Conservation (phyloP, 2,888 invertebrate genomes). For the Mycalesis mineus region DNA sequence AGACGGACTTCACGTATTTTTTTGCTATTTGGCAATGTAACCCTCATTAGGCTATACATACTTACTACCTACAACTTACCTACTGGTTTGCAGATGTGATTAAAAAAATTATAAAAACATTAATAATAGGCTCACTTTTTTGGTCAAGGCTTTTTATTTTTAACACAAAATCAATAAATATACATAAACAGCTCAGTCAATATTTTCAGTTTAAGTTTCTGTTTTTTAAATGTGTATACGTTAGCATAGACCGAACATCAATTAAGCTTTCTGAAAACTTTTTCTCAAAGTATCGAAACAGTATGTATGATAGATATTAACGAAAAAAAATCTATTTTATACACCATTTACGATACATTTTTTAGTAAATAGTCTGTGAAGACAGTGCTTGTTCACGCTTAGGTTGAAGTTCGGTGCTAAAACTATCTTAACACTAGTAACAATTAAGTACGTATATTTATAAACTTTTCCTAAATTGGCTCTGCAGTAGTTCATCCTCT, state of each 20-base stretch:
- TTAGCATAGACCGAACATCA: too few species aligned
- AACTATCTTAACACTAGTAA: background rate
- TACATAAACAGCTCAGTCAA: background rate
- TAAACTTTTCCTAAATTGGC: constrained; percentile 86
- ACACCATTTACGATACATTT: background rate
- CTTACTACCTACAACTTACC: too few species aligned
- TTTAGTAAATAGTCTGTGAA: background rate
- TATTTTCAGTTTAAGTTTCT: background rate
- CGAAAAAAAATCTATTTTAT: background rate
- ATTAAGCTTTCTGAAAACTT: too few species aligned
- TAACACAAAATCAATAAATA: background rate
- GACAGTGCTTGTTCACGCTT: background rate
- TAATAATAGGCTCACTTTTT: background rate
- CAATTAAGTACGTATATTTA: constrained; percentile 42
- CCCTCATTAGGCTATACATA: too few species aligned
- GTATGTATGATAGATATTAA: background rate
- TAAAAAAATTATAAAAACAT: background rate
- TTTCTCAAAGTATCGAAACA: background rate
- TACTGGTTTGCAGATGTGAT: too few species aligned
- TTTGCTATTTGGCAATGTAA: too few species aligned
- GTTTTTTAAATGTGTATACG: too few species aligned
- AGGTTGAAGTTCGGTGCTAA: background rate
- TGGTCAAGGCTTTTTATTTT: constrained; percentile 44
- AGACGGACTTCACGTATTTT: too few species aligned
- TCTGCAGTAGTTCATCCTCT: constrained; percentile 88